phyloP scores from a whole-genome alignment of 2,113 vertebrate genomes.

The Trematomus loennbergii region DNA sequence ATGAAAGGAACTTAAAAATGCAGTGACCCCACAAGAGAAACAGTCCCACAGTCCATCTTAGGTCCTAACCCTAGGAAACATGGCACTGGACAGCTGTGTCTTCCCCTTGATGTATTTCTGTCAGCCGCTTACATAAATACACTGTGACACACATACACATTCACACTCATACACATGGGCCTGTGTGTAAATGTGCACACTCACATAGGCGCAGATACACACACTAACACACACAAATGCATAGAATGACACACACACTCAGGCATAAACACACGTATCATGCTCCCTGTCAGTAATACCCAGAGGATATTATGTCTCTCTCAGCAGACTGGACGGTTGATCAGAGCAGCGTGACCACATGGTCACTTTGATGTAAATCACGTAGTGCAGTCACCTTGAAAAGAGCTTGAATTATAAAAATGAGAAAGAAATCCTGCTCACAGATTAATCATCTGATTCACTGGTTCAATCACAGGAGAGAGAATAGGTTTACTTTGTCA shows the following conservation, averaged over 20 bases:
- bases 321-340: slow-evolving; percentile 74
- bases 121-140: slow-evolving; percentile 73
- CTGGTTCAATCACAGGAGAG: background rate
- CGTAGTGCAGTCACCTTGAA: slow-evolving; percentile 58
- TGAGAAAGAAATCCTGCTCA: slow-evolving; percentile 4
- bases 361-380: slow-evolving; percentile 70
- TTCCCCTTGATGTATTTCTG: slow-evolving; percentile 80
- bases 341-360: slow-evolving; percentile 60
- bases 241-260: slow-evolving; percentile 9
- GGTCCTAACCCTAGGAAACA: slow-evolving; percentile 65
- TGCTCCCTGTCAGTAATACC: slow-evolving; percentile 75
- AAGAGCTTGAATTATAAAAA: slow-evolving; percentile 18
- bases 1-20: slow-evolving; percentile 37
- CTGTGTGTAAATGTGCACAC: slow-evolving; percentile 38
- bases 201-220: slow-evolving; percentile 30
- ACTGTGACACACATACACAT: slow-evolving; percentile 60
- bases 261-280: slow-evolving; percentile 49
- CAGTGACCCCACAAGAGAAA: slow-evolving; percentile 38
- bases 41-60: slow-evolving; percentile 41
- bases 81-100: slow-evolving; percentile 70
- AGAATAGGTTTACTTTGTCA: background rate
- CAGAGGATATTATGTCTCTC: slow-evolving; percentile 79
- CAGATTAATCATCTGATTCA: slow-evolving; percentile 1
- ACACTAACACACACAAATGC: slow-evolving; percentile 27
- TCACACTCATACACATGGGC: slow-evolving; percentile 48